phyloP scores from a whole-genome alignment of 2,888 invertebrate genomes.

The Chloromyia formosa region DNA sequence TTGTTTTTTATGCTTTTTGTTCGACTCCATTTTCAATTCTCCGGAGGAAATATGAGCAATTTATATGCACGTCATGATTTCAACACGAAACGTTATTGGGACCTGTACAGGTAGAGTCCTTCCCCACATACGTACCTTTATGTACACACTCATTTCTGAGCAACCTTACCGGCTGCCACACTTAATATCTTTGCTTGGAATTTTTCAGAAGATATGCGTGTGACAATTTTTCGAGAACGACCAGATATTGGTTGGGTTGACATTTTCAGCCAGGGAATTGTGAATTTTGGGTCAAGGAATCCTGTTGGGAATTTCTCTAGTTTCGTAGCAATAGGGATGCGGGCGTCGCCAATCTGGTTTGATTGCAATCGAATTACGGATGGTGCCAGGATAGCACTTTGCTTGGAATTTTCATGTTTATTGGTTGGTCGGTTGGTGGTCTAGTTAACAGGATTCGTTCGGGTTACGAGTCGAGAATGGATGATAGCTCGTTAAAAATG shows the following conservation, averaged over 20 bases:
- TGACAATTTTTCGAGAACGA: conserved; percentile 13
- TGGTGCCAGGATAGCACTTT: background rate
- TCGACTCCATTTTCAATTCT: background rate
- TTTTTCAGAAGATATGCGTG: too few species aligned
- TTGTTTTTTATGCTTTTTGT: background rate
- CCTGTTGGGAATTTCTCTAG: too few species aligned
- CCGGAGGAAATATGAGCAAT: conserved; percentile 2
- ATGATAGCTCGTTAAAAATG: background rate
- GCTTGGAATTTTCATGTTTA: background rate
- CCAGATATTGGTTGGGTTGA: background rate
- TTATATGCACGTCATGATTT: conserved; percentile 26
- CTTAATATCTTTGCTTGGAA: too few species aligned
- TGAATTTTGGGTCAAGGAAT: too few species aligned
- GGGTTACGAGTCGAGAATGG: background rate
- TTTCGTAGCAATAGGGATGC: too few species aligned
- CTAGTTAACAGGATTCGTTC: too few species aligned
- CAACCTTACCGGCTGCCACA: too few species aligned
- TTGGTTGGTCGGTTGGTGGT: too few species aligned
- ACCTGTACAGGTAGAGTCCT: background rate
- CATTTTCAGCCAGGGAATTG: background rate
- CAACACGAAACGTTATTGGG: background rate
- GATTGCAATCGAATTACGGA: conserved; percentile 10
- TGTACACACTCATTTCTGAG: too few species aligned
- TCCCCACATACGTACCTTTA: too few species aligned
- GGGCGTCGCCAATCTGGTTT: conserved; percentile 21